Percentiles rank a stretch among this genome's conserved stretches.
These are phyloP conservation scores for Andrena marginata DNA, from an alignment of 2,888 invertebrate species.

Conservation along the genomic window DNA sequence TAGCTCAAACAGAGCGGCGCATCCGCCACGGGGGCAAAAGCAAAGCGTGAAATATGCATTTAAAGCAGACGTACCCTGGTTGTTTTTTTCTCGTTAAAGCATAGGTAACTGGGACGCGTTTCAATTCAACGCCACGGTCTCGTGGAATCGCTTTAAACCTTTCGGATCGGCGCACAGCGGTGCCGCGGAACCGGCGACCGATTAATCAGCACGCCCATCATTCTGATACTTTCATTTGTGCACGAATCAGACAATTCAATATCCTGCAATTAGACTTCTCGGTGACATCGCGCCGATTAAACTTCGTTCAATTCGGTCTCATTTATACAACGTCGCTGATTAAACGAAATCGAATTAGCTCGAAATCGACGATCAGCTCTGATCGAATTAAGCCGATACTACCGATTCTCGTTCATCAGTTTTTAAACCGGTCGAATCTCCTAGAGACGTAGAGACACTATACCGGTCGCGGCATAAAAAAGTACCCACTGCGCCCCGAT, in stretches of 20 bases:
- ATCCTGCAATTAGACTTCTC: neutral
- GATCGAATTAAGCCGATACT: neutral
- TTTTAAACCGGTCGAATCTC: neutral
- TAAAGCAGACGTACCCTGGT: conserved; percentile 42
- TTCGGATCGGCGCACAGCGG: neutral
- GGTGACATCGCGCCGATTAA: neutral
- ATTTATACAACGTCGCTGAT: neutral
- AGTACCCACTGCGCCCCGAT: no score
- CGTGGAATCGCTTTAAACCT: conserved; percentile 10
- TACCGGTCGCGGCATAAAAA: no score
- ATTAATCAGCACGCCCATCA: neutral
- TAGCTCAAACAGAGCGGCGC: conserved; percentile 11
- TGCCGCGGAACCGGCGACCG: neutral
- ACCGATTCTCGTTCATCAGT: neutral
- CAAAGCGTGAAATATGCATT: conserved; percentile 49
- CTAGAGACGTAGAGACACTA: no score
- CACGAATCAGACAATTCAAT: neutral
- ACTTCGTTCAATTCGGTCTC: neutral
- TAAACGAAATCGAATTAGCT: conserved; percentile 4
- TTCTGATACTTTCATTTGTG: neutral
- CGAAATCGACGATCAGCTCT: neutral
- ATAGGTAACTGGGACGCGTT: conserved; percentile 10
- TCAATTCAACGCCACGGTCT: conserved; percentile 35
- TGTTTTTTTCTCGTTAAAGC: neutral
- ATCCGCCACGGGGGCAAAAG: conserved; percentile 3